Conservation (phyloP, 2,797 vertebrate genomes). For the Poecilia gillii region DNA sequence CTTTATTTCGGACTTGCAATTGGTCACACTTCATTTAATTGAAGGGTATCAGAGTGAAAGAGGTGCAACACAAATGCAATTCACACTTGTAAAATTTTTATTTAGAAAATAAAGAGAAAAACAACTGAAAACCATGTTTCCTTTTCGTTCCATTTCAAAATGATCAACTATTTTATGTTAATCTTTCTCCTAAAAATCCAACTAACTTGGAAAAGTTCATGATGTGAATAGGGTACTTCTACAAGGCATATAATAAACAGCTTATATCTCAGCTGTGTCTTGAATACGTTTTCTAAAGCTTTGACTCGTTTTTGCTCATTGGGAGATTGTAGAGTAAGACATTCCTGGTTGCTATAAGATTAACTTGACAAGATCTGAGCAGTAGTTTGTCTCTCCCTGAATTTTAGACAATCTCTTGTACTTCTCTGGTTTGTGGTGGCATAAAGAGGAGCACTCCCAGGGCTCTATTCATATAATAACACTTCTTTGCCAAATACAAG, state of each 20-base stretch:
- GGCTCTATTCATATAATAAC: background rate
- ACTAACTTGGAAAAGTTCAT: background rate
- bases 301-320: background rate
- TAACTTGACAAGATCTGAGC: background rate
- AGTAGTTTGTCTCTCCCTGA: background rate
- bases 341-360: background rate
- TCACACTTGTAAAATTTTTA: background rate
- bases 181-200: background rate
- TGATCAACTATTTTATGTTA: background rate
- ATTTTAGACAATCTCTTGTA: background rate
- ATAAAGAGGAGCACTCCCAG: background rate
- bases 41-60: background rate
- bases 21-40: background rate
- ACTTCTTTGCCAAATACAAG: background rate
- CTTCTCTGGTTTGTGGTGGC: background rate
- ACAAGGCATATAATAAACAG: background rate
- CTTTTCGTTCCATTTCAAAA: background rate
- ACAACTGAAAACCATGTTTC: background rate
- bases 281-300: background rate
- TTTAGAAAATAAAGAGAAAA: background rate
- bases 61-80: background rate
- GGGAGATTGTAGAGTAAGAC: background rate
- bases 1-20: background rate
- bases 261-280: background rate
- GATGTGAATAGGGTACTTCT: background rate